Evolutionary conservation across 2,888 invertebrate species (phyloP).

Genomic region (Silvanus unidentatus): DNA sequence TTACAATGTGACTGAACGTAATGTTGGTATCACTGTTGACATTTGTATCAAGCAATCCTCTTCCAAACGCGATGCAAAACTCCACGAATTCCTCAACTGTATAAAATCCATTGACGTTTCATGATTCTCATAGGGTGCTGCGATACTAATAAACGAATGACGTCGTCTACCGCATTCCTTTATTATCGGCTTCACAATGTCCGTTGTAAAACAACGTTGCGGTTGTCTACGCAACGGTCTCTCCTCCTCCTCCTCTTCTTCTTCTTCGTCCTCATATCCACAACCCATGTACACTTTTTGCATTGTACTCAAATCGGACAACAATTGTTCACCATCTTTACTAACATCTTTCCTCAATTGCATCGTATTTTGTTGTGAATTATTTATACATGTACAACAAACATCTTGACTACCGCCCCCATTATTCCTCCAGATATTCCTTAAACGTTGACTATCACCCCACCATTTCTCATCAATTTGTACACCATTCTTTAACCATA

Average conservation of each 20-base stretch:
- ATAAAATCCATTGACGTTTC: slow-evolving; percentile 14
- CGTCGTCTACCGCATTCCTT: slow-evolving; percentile 57
- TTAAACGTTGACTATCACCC: slow-evolving; percentile 25
- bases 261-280: slow-evolving; percentile 17
- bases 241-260: slow-evolving; percentile 27
- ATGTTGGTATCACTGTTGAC: slow-evolving; percentile 34
- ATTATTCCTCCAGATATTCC: slow-evolving; percentile 41
- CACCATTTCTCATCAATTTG: slow-evolving; percentile 17
- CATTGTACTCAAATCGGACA: slow-evolving; percentile 52
- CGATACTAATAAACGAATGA: slow-evolving; percentile 41
- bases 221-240: slow-evolving; percentile 9
- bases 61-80: slow-evolving; percentile 47
- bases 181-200: too few species aligned
- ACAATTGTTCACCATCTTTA: slow-evolving; percentile 58
- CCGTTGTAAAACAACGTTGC: slow-evolving; percentile 7
- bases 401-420: neutral
- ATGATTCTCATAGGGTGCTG: slow-evolving; percentile 33
- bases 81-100: slow-evolving; percentile 47
- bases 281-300: slow-evolving; percentile 47
- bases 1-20: slow-evolving; percentile 42
- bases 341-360: slow-evolving; percentile 49
- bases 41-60: slow-evolving; percentile 41
- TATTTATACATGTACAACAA: too few species aligned
- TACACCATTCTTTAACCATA: slow-evolving; percentile 10
- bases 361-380: neutral